Conservation (phyloP, 2,113 vertebrate species). For the Rousettus leschenaultii region DNA sequence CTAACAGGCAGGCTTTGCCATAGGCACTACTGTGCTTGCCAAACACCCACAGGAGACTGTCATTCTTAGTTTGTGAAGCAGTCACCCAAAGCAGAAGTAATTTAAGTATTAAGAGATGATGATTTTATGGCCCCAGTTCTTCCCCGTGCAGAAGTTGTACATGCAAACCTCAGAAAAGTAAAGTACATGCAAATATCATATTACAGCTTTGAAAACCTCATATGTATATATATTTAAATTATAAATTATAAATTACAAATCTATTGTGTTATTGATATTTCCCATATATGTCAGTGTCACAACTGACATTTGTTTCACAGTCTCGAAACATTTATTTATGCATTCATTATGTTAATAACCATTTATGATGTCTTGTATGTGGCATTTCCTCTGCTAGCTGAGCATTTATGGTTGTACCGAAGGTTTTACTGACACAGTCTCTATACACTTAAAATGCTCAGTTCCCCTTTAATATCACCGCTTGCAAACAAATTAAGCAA, state of each 20-base stretch:
- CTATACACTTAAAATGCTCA: background rate
- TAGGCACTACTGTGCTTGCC: background rate
- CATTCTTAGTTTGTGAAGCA: background rate
- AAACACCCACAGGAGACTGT: background rate
- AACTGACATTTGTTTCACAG: background rate
- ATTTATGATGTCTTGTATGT: background rate
- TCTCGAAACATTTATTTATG: background rate
- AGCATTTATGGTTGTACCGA: background rate
- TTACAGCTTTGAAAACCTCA: background rate
- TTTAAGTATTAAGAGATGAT: background rate
- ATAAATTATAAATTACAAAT: background rate
- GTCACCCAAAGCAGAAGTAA: background rate
- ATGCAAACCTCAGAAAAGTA: background rate
- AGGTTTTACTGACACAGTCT: background rate
- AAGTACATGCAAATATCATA: background rate
- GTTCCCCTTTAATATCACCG: background rate
- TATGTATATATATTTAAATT: background rate
- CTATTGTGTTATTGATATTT: background rate
- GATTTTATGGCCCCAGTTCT: background rate
- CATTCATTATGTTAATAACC: slow-evolving; percentile 12
- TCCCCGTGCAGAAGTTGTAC: background rate
- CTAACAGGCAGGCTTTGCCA: background rate
- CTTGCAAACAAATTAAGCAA: background rate
- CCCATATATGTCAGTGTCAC: background rate
- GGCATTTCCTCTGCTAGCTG: background rate